Percentiles rank a stretch among this genome's conserved stretches.
These are phyloP conservation scores for Catocala fraxini DNA, from an alignment of 2,888 invertebrate genomes.

Conservation along the genomic window DNA sequence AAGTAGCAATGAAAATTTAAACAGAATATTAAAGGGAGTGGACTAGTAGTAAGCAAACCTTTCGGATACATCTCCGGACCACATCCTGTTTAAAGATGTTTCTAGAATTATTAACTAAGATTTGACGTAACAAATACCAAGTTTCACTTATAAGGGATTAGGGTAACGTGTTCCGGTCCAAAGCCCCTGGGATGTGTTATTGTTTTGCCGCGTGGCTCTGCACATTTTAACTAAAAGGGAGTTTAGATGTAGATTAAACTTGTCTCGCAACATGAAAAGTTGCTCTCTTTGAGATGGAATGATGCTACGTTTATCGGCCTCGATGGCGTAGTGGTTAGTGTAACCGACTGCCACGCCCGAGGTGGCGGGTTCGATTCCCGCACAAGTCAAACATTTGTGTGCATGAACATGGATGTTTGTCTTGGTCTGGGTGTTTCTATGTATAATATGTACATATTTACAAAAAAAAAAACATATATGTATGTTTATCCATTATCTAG, in stretches of 20 bases:
- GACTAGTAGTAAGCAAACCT: slow-evolving; percentile 48
- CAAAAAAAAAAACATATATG: too few species aligned
- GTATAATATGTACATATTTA: too few species aligned
- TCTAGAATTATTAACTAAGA: slow-evolving; percentile 88
- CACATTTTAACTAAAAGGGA: slow-evolving; percentile 47
- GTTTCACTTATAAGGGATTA: slow-evolving; percentile 75
- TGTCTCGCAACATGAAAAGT: slow-evolving; percentile 39
- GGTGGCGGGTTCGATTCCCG: too few species aligned
- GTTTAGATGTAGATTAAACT: slow-evolving; percentile 41
- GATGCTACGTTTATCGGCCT: slow-evolving; percentile 21
- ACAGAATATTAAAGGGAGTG: slow-evolving; percentile 20
- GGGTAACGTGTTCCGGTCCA: slow-evolving; percentile 78
- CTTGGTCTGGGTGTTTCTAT: too few species aligned
- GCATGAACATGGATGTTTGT: too few species aligned
- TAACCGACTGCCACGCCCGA: too few species aligned
- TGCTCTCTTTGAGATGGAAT: slow-evolving; percentile 30
- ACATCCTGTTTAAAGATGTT: slow-evolving; percentile 85
- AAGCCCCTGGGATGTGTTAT: slow-evolving; percentile 76
- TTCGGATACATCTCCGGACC: slow-evolving; percentile 67
- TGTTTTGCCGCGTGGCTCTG: slow-evolving; percentile 60
- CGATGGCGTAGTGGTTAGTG: too few species aligned
- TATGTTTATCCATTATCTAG: too few species aligned
- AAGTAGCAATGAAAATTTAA: slow-evolving; percentile 34
- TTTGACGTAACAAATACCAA: slow-evolving; percentile 80
- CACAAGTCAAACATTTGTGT: too few species aligned